phyloP scores from a whole-genome alignment of 2,797 vertebrate genomes.

The Oryzias sinensis region DNA sequence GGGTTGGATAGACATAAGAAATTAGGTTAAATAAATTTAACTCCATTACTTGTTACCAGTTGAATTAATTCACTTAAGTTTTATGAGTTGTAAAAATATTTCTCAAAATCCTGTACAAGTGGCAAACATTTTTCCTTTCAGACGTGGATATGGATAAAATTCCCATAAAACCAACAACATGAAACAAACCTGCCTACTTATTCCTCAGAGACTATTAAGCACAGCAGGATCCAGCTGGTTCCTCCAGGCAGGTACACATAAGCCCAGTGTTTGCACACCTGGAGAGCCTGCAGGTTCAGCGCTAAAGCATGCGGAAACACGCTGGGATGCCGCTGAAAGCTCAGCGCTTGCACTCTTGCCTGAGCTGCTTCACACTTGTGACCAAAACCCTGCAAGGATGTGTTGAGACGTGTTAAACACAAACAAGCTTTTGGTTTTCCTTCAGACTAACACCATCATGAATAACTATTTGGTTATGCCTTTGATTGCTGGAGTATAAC shows the following conservation, averaged over 20 bases:
- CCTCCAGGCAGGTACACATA: conserved; percentile 26
- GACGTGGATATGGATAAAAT: not conserved
- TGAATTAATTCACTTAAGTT: too few relatives aligned
- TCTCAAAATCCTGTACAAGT: not conserved
- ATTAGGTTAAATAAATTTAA: too few relatives aligned
- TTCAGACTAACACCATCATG: not conserved
- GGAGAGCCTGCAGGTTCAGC: conserved; percentile 29
- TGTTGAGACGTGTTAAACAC: not conserved
- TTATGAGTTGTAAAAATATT: too few relatives aligned
- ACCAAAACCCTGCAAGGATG: conserved; percentile 1
- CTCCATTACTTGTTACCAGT: too few relatives aligned
- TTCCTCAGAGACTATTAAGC: conserved; percentile 4
- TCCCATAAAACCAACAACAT: conserved; percentile 5
- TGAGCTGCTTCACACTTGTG: conserved; percentile 17
- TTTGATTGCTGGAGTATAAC: too few relatives aligned
- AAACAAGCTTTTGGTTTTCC: not conserved
- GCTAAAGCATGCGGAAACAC: conserved; percentile 40
- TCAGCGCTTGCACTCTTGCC: conserved; percentile 7
- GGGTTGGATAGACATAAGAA: too few relatives aligned
- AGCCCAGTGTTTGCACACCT: conserved; percentile 44
- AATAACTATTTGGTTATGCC: too few relatives aligned
- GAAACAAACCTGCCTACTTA: conserved; percentile 5
- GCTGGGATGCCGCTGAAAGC: conserved; percentile 1
- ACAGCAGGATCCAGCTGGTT: conserved; percentile 18
- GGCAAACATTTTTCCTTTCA: conserved; percentile 3